Evolutionary conservation across 1,140 invertebrate genomes (phyloP).

Genomic region (Rhynchophorus ferrugineus): DNA sequence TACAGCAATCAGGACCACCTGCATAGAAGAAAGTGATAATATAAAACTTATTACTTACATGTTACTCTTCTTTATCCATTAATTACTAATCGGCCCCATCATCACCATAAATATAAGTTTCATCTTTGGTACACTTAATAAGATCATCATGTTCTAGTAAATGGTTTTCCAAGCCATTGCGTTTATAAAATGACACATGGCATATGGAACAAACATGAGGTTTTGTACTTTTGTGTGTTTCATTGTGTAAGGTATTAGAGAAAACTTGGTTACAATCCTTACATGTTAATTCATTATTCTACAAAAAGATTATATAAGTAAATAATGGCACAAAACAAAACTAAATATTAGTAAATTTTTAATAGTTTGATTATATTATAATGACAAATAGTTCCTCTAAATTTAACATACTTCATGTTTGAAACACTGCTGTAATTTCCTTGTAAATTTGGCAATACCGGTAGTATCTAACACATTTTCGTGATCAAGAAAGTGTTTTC

Average conservation of each 20-base stretch:
- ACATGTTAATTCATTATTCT: neutral
- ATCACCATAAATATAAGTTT: neutral
- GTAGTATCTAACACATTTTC: no score
- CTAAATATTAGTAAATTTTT: neutral
- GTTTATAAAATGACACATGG: neutral
- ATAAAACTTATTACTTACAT: no score
- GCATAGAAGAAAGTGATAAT: no score
- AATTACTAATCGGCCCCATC: no score
- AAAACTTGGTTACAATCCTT: neutral
- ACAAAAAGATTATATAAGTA: neutral
- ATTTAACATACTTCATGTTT: no score
- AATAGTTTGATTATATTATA: neutral
- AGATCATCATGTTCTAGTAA: neutral
- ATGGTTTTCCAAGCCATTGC: slow-evolving; percentile 1
- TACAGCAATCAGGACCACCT: no score
- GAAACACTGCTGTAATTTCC: no score
- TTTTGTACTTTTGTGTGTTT: neutral
- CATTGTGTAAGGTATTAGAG: neutral
- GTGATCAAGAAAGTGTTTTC: no score
- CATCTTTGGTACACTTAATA: neutral
- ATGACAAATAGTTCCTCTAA: no score
- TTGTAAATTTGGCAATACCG: no score
- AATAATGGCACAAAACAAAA: neutral
- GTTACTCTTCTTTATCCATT: no score
- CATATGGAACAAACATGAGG: slow-evolving; percentile 1